These are phyloP conservation scores for Yponomeuta cagnagella DNA, from an alignment of 2,888 invertebrate species.

Conservation along the genomic window DNA sequence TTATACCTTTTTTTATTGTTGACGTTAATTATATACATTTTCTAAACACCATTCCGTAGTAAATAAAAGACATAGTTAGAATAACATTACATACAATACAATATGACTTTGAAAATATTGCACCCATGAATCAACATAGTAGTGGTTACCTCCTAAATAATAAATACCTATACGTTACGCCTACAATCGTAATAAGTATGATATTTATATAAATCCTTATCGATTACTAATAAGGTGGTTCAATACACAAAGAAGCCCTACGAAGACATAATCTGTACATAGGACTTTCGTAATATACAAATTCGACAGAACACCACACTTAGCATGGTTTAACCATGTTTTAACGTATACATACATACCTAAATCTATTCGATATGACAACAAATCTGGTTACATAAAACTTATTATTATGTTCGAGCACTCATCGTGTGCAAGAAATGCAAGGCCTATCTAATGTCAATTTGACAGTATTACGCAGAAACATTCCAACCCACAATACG, in stretches of 20 bases:
- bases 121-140: slow-evolving; percentile 47
- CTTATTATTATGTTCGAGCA: neutral
- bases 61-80: slow-evolving; percentile 12
- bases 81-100: slow-evolving; percentile 14
- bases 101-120: slow-evolving; percentile 34
- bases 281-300: neutral
- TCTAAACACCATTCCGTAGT: slow-evolving; percentile 26
- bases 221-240: slow-evolving; percentile 63
- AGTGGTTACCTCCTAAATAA: slow-evolving; percentile 48
- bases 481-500: too few relatives aligned
- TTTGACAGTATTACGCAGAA: too few relatives aligned
- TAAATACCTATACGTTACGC: slow-evolving; percentile 67
- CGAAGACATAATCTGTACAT: neutral
- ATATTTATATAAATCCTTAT: slow-evolving; percentile 45
- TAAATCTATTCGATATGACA: neutral
- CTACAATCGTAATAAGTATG: slow-evolving; percentile 18
- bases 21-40: neutral
- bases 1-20: neutral
- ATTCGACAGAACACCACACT: too few relatives aligned
- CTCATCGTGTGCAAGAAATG: neutral
- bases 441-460: too few relatives aligned
- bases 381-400: neutral
- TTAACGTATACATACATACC: too few relatives aligned
- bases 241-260: slow-evolving; percentile 3
- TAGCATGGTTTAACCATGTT: too few relatives aligned